Conservation (phyloP, 2,113 vertebrate species). For the Haliaeetus leucogaster region DNA sequence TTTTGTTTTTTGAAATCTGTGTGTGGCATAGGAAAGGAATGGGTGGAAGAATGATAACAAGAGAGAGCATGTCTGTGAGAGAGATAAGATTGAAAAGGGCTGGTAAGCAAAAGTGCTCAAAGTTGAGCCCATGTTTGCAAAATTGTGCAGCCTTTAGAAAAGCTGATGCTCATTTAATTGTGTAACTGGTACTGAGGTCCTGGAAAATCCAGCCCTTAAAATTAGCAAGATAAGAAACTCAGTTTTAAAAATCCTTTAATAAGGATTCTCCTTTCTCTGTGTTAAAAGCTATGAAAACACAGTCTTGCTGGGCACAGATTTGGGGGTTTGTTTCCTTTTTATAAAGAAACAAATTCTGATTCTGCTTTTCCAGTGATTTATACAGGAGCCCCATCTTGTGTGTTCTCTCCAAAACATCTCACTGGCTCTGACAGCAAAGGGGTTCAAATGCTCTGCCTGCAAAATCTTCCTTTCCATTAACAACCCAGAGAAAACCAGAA, state of each 20-base stretch:
- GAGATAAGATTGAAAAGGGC: conserved; percentile 46
- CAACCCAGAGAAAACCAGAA: background rate
- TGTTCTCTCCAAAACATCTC: background rate
- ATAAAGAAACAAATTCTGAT: background rate
- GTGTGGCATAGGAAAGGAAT: conserved; percentile 19
- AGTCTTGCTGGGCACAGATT: background rate
- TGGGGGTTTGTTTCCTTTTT: background rate
- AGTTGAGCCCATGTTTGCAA: conserved; percentile 6
- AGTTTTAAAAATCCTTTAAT: background rate
- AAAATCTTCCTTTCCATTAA: background rate
- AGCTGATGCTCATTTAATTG: background rate
- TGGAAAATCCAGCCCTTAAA: background rate
- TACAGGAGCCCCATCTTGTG: conserved; percentile 18
- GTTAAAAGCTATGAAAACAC: background rate
- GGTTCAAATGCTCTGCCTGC: background rate
- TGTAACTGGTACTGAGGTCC: background rate
- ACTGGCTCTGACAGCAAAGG: background rate
- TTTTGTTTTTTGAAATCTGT: conserved; percentile 30
- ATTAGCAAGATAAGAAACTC: background rate
- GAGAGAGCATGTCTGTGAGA: conserved; percentile 23
- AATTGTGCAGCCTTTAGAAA: background rate
- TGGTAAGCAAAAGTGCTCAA: conserved; percentile 23
- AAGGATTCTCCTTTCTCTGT: background rate
- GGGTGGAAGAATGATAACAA: conserved; percentile 47
- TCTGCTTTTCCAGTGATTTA: background rate